These are phyloP conservation scores for Amphiprion ocellaris DNA, from an alignment of 2,113 vertebrate species.

Conservation along the genomic window DNA sequence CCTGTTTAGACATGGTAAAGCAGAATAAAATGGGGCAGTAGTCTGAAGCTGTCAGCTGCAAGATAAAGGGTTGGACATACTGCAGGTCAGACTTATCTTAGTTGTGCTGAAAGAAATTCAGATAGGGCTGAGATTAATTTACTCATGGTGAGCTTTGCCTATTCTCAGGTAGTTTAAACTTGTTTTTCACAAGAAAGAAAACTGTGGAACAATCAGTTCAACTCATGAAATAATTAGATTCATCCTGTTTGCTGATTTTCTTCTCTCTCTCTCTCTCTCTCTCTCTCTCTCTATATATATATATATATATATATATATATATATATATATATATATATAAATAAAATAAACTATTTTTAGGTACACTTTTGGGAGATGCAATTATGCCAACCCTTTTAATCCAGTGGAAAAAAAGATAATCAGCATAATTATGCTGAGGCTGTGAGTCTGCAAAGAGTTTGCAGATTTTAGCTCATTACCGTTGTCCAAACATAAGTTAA, in stretches of 20 bases:
- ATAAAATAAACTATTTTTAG: slow-evolving; percentile 30
- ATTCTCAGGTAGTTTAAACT: slow-evolving; percentile 22
- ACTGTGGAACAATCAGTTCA: background rate
- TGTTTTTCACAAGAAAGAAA: slow-evolving; percentile 15
- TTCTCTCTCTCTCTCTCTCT: background rate
- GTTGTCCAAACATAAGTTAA: slow-evolving; percentile 41
- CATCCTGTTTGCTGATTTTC: background rate
- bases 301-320: too few species aligned
- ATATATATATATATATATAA: background rate
- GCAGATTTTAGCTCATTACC: slow-evolving; percentile 41
- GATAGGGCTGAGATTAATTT: slow-evolving; percentile 29
- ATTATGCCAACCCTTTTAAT: slow-evolving; percentile 8
- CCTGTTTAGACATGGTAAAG: slow-evolving; percentile 4
- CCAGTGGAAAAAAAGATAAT: background rate
- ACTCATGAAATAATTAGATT: background rate
- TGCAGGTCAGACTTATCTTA: slow-evolving; percentile 31
- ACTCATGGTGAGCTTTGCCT: background rate
- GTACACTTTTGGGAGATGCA: background rate
- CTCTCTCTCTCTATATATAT: too few species aligned
- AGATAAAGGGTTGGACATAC: slow-evolving; percentile 54
- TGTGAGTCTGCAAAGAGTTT: slow-evolving; percentile 17
- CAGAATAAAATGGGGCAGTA: slow-evolving; percentile 12
- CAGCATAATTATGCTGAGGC: slow-evolving; percentile 20
- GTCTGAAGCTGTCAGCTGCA: slow-evolving; percentile 34
- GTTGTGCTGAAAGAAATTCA: slow-evolving; percentile 9